A percentile compares a stretch with the other conserved stretches of the same genome.
These are phyloP conservation scores for Alces alces DNA, from an alignment of 2,113 vertebrate genomes.

Conservation along the genomic window DNA sequence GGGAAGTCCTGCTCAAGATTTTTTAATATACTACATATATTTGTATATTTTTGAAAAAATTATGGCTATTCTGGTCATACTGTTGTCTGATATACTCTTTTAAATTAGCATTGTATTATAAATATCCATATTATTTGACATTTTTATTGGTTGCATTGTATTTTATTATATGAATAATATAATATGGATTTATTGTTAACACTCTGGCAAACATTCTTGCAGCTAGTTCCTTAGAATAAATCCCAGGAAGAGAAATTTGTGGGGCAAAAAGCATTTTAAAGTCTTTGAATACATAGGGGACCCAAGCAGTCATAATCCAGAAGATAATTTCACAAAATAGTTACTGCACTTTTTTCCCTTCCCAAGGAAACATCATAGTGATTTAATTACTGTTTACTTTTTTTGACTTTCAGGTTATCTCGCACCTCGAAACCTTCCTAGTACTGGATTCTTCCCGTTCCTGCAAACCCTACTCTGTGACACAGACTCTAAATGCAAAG, in stretches of 20 bases:
- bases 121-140: neutral
- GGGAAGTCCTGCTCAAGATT: neutral
- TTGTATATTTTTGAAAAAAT: neutral
- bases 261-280: neutral
- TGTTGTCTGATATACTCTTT: neutral
- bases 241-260: neutral
- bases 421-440: constrained; percentile 92
- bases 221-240: constrained; percentile 8
- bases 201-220: neutral
- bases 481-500: constrained; percentile 88
- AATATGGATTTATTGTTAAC: neutral
- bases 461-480: constrained; percentile 94
- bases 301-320: neutral
- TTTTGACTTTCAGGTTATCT: constrained; percentile 86
- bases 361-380: neutral
- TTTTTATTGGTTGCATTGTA: neutral
- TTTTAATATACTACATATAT: neutral
- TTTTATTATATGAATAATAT: neutral
- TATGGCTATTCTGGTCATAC: neutral
- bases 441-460: constrained; percentile 93
- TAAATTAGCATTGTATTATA: neutral
- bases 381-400: neutral
- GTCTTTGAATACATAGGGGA: neutral
- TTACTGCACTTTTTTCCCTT: neutral
- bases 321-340: neutral